Percentiles rank a stretch among this genome's conserved stretches.
phyloP scores from a whole-genome alignment of 2,797 vertebrate genomes.

The Macrochelys suwanniensis region DNA sequence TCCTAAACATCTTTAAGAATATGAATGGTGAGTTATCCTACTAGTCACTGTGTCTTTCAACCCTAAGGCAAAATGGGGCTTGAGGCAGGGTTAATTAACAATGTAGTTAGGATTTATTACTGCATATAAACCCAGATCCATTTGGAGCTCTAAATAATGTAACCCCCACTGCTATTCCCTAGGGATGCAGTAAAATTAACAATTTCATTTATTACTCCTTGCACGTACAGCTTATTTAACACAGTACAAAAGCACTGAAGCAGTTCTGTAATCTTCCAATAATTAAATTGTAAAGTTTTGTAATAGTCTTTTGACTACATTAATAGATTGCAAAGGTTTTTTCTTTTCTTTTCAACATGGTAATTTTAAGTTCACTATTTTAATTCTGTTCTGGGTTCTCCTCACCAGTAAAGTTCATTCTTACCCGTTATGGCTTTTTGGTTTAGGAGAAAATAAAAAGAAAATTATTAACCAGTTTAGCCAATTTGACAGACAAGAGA shows the following conservation, averaged over 20 bases:
- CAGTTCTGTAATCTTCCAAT: constrained; percentile 74
- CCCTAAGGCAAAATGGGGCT: constrained; percentile 30
- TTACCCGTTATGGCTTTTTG: constrained; percentile 4
- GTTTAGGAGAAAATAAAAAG: constrained; percentile 55
- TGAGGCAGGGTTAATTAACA: constrained; percentile 68
- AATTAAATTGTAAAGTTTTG: constrained; percentile 79
- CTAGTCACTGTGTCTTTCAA: constrained; percentile 21
- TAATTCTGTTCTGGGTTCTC: constrained; percentile 34
- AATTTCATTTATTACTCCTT: constrained; percentile 70
- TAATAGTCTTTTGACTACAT: constrained; percentile 71
- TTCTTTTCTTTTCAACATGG: constrained; percentile 33
- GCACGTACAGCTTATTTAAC: constrained; percentile 69
- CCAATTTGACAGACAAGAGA: constrained; percentile 57
- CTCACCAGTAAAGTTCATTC: constrained; percentile 49
- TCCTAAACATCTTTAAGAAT: constrained; percentile 96
- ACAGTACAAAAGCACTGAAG: constrained; percentile 61
- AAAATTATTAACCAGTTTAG: constrained; percentile 53
- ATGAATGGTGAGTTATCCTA: constrained; percentile 89
- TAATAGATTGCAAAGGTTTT: constrained; percentile 66
- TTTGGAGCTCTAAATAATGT: constrained; percentile 67
- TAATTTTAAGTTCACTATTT: constrained; percentile 37
- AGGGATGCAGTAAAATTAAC: constrained; percentile 68
- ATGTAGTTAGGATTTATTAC: constrained; percentile 71
- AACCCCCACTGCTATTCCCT: constrained; percentile 47
- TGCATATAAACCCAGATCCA: constrained; percentile 70